Percentiles rank a stretch among this genome's conserved stretches.
These are phyloP conservation scores for Coleophora flavipennella DNA, from an alignment of 2,888 invertebrate genomes.

Conservation along the genomic window DNA sequence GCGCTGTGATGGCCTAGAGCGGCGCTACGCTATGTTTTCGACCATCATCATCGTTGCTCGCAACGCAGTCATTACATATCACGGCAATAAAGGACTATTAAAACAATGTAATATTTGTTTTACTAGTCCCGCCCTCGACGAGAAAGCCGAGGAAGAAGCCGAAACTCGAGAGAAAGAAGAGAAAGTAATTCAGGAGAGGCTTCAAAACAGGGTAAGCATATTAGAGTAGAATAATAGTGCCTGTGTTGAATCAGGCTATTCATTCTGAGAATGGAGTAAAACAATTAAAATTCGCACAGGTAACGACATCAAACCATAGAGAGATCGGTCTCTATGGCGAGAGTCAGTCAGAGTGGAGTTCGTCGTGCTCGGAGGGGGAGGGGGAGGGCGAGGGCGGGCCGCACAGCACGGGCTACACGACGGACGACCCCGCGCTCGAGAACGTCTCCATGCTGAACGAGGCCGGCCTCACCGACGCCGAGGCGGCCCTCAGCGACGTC, in stretches of 20 bases:
- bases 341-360: constrained; percentile 89
- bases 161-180: constrained; percentile 43
- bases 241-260: background rate
- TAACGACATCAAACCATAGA: constrained; percentile 50
- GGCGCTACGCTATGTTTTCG: no score
- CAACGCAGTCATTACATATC: no score
- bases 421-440: constrained; percentile 88
- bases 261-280: background rate
- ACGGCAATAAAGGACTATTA: no score
- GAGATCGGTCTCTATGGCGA: constrained; percentile 69
- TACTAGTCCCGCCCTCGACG: constrained; percentile 39
- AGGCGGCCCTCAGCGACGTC: constrained; percentile 89
- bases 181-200: constrained; percentile 47
- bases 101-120: no score
- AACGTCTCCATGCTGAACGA: constrained; percentile 90
- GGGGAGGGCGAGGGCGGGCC: constrained; percentile 67
- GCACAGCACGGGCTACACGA: constrained; percentile 87
- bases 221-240: background rate
- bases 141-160: constrained; percentile 35
- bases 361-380: constrained; percentile 71
- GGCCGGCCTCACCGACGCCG: constrained; percentile 88
- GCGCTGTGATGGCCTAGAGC: no score
- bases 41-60: no score
- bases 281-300: constrained; percentile 23
- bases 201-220: constrained; percentile 49